Conservation (phyloP, 1,140 invertebrate species). For the Phortica variegata region DNA sequence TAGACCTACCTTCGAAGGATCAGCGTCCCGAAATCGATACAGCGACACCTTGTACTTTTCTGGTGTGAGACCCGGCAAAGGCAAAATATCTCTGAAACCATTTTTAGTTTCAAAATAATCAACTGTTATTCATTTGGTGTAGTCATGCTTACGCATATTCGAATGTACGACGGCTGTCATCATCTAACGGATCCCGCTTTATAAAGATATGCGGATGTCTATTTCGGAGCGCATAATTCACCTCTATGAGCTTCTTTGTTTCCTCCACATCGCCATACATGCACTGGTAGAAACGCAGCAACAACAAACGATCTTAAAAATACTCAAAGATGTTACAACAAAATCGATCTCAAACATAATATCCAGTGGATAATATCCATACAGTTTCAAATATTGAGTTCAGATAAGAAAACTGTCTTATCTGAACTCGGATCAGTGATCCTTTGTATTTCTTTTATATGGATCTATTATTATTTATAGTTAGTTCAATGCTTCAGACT, state of each 20-base stretch:
- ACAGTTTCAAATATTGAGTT: neutral
- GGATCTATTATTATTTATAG: neutral
- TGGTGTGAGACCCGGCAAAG: conserved; percentile 61
- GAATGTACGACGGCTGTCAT: conserved; percentile 41
- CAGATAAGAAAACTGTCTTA: neutral
- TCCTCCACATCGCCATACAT: conserved; percentile 61
- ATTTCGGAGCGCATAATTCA: conserved; percentile 67
- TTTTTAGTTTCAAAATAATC: neutral
- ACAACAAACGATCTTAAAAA: conserved; percentile 36
- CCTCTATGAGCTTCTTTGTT: conserved; percentile 64
- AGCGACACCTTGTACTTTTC: conserved; percentile 64
- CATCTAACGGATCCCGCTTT: conserved; percentile 62
- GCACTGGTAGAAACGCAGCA: conserved; percentile 55
- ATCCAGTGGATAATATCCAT: neutral
- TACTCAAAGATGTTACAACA: conserved; percentile 1
- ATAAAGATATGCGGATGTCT: conserved; percentile 67
- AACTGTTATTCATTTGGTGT: neutral
- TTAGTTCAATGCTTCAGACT: neutral
- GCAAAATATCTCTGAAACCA: conserved; percentile 63
- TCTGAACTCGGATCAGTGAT: conserved; percentile 2
- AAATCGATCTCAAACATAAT: conserved; percentile 9
- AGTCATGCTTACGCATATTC: conserved; percentile 42
- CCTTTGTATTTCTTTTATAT: neutral
- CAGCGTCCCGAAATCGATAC: conserved; percentile 63
- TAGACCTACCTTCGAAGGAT: conserved; percentile 58